phyloP scores from a whole-genome alignment of 2,797 vertebrate genomes.

The Protosalanx chinensis region DNA sequence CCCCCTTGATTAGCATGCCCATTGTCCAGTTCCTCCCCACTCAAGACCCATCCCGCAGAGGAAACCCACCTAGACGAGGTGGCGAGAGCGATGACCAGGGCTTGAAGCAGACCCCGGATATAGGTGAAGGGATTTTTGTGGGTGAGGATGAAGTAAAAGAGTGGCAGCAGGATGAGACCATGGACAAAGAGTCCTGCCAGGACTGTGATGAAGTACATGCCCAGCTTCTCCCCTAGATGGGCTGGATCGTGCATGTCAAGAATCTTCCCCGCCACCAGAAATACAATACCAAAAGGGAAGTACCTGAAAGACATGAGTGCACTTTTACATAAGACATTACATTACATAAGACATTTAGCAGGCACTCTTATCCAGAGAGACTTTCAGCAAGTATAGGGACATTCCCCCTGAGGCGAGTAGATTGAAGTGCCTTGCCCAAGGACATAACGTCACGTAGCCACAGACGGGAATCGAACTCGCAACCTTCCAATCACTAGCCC shows the following conservation, averaged over 20 bases:
- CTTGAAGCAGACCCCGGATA: constrained; percentile 84
- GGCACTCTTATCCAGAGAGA: no score
- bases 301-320: constrained; percentile 69
- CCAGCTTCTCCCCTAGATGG: constrained; percentile 81
- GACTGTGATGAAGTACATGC: constrained; percentile 84
- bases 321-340: no score
- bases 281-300: constrained; percentile 87
- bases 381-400: no score
- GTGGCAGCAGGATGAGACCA: constrained; percentile 76
- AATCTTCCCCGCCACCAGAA: constrained; percentile 88
- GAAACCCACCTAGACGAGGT: constrained; percentile 82
- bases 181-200: constrained; percentile 80
- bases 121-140: constrained; percentile 82
- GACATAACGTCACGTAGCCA: no score
- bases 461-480: no score
- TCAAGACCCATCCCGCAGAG: no score
- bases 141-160: constrained; percentile 79
- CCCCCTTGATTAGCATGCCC: background rate
- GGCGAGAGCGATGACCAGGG: constrained; percentile 85
- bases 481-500: no score
- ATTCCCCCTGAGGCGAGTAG: no score
- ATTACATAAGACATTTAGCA: no score
- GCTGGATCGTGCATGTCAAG: constrained; percentile 86
- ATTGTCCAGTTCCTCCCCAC: no score
- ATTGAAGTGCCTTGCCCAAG: no score